Conservation (phyloP, 92 coral and sea anemone species). For the Palythoa heliodiscus region DNA sequence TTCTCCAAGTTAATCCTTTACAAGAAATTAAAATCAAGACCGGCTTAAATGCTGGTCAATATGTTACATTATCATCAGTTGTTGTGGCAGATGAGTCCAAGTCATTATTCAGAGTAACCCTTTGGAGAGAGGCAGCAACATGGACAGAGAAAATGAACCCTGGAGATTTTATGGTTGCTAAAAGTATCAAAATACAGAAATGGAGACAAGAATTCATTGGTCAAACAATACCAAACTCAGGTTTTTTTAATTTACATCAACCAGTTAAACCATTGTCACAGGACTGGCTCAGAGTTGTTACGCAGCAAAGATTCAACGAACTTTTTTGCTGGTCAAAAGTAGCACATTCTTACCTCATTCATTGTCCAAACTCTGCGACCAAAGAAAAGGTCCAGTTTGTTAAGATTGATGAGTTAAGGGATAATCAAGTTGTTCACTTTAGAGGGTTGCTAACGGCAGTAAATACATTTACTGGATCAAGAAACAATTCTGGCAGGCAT, state of each 20-base stretch:
- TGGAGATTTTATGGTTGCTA: slow-evolving; percentile 81
- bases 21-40: slow-evolving; percentile 84
- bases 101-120: slow-evolving; percentile 76
- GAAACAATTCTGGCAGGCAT: no score
- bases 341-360: slow-evolving; percentile 64
- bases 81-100: slow-evolving; percentile 84
- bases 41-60: slow-evolving; percentile 74
- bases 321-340: slow-evolving; percentile 63
- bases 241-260: slow-evolving; percentile 81
- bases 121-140: slow-evolving; percentile 86
- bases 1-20: slow-evolving; percentile 85
- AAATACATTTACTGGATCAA: no score
- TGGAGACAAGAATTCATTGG: slow-evolving; percentile 89
- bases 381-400: slow-evolving; percentile 53
- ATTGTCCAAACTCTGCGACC: slow-evolving; percentile 13
- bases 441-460: slow-evolving; percentile 67
- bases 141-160: slow-evolving; percentile 75
- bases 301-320: slow-evolving; percentile 57
- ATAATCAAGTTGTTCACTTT: slow-evolving; percentile 80
- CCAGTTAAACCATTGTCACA: slow-evolving; percentile 65
- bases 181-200: slow-evolving; percentile 67
- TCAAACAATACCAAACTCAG: slow-evolving; percentile 68
- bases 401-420: no score
- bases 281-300: slow-evolving; percentile 69
- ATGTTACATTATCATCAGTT: slow-evolving; percentile 77